These are phyloP conservation scores for Chaetura pelagica DNA, from an alignment of 2,113 vertebrate species.

Conservation along the genomic window DNA sequence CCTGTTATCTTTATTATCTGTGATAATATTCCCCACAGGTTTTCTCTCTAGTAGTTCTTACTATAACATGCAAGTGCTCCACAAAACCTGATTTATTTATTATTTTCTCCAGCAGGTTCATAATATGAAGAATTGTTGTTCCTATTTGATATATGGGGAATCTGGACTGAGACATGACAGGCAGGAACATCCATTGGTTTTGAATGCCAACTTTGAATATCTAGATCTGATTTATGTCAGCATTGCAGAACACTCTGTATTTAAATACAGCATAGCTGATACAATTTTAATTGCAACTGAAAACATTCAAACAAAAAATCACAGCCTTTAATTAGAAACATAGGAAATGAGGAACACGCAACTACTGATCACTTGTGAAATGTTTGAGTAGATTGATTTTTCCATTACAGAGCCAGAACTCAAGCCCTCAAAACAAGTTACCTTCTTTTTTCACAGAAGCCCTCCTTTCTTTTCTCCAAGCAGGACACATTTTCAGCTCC, in stretches of 20 bases:
- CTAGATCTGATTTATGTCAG: neutral
- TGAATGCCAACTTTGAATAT: neutral
- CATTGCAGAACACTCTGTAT: neutral
- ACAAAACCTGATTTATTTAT: neutral
- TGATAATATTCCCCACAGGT: neutral
- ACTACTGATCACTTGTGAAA: neutral
- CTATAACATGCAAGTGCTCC: neutral
- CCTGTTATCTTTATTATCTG: no score
- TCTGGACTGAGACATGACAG: neutral
- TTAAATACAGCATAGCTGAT: neutral
- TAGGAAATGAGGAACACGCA: neutral
- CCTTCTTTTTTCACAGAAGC: neutral
- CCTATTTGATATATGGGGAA: neutral
- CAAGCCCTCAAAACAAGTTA: neutral
- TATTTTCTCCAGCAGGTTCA: neutral
- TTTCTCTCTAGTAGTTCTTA: neutral
- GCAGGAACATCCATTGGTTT: neutral
- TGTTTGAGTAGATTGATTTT: neutral
- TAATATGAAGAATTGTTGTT: neutral
- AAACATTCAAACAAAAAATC: neutral
- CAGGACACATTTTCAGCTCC: neutral
- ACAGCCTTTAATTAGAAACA: neutral
- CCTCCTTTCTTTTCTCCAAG: neutral
- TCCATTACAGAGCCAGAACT: neutral
- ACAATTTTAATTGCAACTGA: neutral